Evolutionary conservation across 2,888 invertebrate species (phyloP).

Genomic region (Polydrusus tereticollis): DNA sequence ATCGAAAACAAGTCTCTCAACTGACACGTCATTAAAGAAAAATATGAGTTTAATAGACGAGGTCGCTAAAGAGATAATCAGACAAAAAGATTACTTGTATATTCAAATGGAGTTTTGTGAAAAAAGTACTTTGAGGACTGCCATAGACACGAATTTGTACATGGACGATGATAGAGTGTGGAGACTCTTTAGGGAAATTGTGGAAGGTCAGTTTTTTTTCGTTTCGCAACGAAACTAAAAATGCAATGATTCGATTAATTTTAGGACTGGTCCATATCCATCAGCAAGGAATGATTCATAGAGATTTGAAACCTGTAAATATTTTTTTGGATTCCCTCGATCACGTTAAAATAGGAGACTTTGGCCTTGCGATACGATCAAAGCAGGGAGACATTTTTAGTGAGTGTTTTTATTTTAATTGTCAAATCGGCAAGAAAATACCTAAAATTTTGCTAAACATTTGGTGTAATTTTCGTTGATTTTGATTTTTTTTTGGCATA

Average conservation of each 20-base stretch:
- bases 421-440: too few species aligned
- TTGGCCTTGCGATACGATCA: conserved; percentile 76
- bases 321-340: conserved; percentile 95
- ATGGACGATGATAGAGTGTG: conserved; percentile 85
- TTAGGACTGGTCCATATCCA: conserved; percentile 87
- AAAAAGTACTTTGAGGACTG: conserved; percentile 89
- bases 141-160: conserved; percentile 87
- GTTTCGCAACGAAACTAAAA: conserved; percentile 3
- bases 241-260: background rate
- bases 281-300: conserved; percentile 89
- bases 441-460: too few species aligned
- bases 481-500: too few species aligned
- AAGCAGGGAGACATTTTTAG: conserved; percentile 34
- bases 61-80: conserved; percentile 44
- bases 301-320: conserved; percentile 90
- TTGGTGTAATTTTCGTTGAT: too few species aligned
- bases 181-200: conserved; percentile 94
- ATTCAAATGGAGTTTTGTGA: conserved; percentile 99
- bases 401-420: conserved; percentile 6
- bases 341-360: conserved; percentile 98
- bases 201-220: conserved; percentile 74
- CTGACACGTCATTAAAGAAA: conserved; percentile 33
- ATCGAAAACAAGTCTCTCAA: conserved; percentile 39
- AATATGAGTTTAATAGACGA: conserved; percentile 27
- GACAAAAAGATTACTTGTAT: conserved; percentile 75